phyloP scores from a whole-genome alignment of 2,113 vertebrate genomes.

The Alligator mississippiensis region DNA sequence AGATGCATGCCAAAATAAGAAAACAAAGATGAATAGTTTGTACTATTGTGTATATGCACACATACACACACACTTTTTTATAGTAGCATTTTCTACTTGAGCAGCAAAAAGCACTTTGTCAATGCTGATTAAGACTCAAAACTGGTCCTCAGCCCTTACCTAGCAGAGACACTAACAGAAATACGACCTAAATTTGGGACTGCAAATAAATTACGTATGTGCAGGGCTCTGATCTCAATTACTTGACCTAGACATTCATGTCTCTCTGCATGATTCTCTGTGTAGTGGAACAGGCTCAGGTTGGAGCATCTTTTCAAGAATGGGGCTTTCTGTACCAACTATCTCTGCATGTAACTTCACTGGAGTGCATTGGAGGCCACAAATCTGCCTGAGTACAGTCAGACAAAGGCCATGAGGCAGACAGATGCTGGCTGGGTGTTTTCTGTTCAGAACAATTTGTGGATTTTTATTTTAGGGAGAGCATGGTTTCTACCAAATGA shows the following conservation, averaged over 20 bases:
- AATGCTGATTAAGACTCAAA: background rate
- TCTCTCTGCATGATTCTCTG: background rate
- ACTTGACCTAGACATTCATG: background rate
- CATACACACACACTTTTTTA: background rate
- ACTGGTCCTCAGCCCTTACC: background rate
- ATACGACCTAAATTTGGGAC: background rate
- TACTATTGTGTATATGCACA: background rate
- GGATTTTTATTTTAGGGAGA: background rate
- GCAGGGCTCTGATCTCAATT: background rate
- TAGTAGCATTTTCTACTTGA: background rate
- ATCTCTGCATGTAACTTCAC: accelerated
- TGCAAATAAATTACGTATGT: accelerated
- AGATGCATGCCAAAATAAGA: background rate
- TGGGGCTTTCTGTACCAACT: background rate
- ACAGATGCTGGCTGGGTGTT: background rate
- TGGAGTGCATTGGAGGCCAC: background rate
- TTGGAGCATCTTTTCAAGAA: background rate
- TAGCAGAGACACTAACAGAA: background rate
- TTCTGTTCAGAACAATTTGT: background rate
- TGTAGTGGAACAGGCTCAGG: background rate
- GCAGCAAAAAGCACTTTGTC: background rate
- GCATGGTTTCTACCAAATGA: too few relatives aligned
- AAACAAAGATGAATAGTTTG: background rate
- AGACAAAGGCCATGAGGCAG: background rate
- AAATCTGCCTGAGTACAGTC: background rate